Conservation (phyloP, 2,888 invertebrate species). For the Epinotia bilunana region DNA sequence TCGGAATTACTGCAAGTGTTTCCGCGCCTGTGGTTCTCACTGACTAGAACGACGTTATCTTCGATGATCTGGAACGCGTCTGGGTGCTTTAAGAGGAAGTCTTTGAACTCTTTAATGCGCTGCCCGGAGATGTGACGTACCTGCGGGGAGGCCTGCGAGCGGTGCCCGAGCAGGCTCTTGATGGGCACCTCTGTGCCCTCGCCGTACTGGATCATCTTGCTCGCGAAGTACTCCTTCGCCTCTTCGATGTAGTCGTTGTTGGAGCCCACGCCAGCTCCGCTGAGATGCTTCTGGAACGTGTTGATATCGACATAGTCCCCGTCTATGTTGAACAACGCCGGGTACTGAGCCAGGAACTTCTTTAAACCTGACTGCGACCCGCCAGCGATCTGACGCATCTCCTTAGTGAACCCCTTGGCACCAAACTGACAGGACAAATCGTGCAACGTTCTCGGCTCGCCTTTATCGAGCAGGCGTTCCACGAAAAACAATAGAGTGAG, state of each 20-base stretch:
- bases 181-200: constrained; percentile 98
- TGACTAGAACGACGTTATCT: constrained; percentile 92
- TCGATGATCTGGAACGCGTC: constrained; percentile 94
- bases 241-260: constrained; percentile 96
- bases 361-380: constrained; percentile 98
- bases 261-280: constrained; percentile 85
- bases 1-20: constrained; percentile 87
- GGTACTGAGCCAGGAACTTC: constrained; percentile 98
- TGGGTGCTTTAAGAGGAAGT: constrained; percentile 93
- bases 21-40: constrained; percentile 87
- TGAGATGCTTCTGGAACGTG: constrained; percentile 87
- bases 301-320: constrained; percentile 96
- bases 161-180: constrained; percentile 97
- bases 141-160: constrained; percentile 98
- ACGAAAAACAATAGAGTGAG: constrained; percentile 99
- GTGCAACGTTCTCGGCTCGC: constrained; percentile 97
- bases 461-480: constrained; percentile 98
- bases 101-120: constrained; percentile 96
- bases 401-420: constrained; percentile 99
- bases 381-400: constrained; percentile 98
- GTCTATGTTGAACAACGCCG: constrained; percentile 97
- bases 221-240: constrained; percentile 98
- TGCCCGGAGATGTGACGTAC: constrained; percentile 98
- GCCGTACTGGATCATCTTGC: constrained; percentile 97
- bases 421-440: constrained; percentile 99